These are phyloP conservation scores for Pipistrellus pipistrellus DNA, from an alignment of 2,797 vertebrate species.

Conservation along the genomic window DNA sequence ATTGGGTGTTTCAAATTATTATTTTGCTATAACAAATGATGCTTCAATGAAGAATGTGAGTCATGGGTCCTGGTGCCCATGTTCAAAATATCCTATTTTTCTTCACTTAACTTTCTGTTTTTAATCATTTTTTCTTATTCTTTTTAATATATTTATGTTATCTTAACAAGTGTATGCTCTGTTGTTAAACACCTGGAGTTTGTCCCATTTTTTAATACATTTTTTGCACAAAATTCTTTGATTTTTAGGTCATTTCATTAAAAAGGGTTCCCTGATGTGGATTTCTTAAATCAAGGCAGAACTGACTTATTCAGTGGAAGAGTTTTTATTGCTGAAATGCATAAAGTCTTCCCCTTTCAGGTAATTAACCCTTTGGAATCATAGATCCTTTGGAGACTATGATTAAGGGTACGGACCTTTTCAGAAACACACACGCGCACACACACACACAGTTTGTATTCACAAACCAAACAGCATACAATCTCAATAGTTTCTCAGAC, in stretches of 20 bases:
- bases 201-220: background rate
- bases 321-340: conserved; percentile 16
- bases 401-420: background rate
- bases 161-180: background rate
- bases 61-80: background rate
- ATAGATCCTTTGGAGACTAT: background rate
- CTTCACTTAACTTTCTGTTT: conserved; percentile 17
- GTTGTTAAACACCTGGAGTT: background rate
- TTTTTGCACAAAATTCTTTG: background rate
- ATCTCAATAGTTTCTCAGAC: conserved; percentile 21
- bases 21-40: background rate
- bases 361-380: background rate
- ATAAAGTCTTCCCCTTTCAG: background rate
- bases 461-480: conserved; percentile 5
- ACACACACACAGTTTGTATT: background rate
- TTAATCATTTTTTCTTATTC: conserved; percentile 10
- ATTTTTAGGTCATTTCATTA: conserved; percentile 45
- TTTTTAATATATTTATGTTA: conserved; percentile 8
- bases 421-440: background rate
- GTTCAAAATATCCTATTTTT: conserved; percentile 39
- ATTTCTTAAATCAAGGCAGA: background rate
- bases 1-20: background rate
- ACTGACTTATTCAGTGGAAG: background rate
- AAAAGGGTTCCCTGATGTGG: background rate
- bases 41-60: background rate